Evolutionary conservation across 2,113 vertebrate genomes (phyloP), one percentile per base, ranked within the genome.

Genomic region (Archilochus colubris): DNA sequence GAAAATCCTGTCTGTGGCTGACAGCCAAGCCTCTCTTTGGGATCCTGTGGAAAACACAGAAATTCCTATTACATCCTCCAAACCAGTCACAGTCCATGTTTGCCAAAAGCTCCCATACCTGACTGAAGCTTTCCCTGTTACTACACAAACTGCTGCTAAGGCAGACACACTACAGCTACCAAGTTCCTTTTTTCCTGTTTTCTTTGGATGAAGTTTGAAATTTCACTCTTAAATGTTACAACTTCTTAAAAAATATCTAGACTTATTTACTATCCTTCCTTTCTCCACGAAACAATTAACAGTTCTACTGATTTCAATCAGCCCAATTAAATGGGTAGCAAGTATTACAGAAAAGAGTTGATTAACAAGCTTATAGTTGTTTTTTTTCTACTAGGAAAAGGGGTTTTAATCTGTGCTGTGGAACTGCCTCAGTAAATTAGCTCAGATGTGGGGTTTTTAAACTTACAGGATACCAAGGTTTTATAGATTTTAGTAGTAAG

Each of bases 11-110:
- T 99, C 97, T 99, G 98, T 2, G 98, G 98, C 96, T 99, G 99
- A 96, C 99, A 99, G 48, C 99, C 99, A 70, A 99, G 98, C 95
- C 99, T 98, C 95, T 99, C 99, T 97, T 99, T 99, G 77, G 99
- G 99, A 96, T 99, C 99, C 99, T 99, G 96, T 74, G 30, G 89
- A 91, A 79, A 79, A 96, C 28, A 91, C 88, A 91, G 50, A 93
- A 50, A 92, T 55, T 63, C n/a, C 0, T 7, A 24, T 94, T 43
- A 96, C 55, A 73, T 4, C 20, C 62, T n/a, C 13, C 8, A 21
- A 33, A 44, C 40, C 77, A 23, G 12, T 28, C 33, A 6, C 51
- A 74, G 59, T 2, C 58, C 38, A 5, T 7, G 22, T 22, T 12
- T 63, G 33, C 27, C 85, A 74, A 36, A 64, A 87, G 38, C 51